Evolutionary conservation across 2,113 vertebrate species (phyloP), one percentile per base, ranked within the genome.

Genomic region (Carassius gibelio): DNA sequence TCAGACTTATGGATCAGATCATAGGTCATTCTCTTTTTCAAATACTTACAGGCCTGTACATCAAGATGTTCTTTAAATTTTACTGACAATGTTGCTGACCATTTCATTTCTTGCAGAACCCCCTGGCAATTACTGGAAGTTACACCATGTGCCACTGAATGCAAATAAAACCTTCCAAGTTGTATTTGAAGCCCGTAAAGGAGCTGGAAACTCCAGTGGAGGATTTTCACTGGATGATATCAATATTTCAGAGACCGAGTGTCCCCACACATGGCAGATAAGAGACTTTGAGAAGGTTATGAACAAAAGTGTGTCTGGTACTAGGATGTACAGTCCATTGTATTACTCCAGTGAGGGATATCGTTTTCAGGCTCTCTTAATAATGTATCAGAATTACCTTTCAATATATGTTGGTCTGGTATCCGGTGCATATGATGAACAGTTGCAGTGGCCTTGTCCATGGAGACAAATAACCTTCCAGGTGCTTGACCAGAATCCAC

Each of bases 191-290:
- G 95, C 94, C 0, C 3, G 84, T 68, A 95, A 88, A 93, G 94
- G 95, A 81, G 50, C 68, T 7, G 94, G 89, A 4, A 38, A 1
- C 10, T 95, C 96, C 8, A 19, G 17, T 0, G 96, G 96, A 13
- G 96, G 96, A 23, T 93, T 97, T 77, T 96, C 97, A 14, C 89
- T 97, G 21, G 96, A 97, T 1, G 96, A 98, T 87, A 95, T 98
- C 88, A 98, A 96, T 87, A 92, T 97, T 48, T 96, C 96, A 0
- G 96, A 97, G 92, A 94, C 93, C 1, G 90, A 86, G 36, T 97
- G 96, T 90, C 96, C 96, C 57, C 91, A 95, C 0, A 5, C 93
- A 50, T 93, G 96, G 92, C 95, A 94, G 17, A 92, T 97, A 79
- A 89, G 89, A 81, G 91, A 97, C 19, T 59, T 15, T 8, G 42